Evolutionary conservation across 2,888 invertebrate genomes (phyloP).

Genomic region (Diogma glabrata): DNA sequence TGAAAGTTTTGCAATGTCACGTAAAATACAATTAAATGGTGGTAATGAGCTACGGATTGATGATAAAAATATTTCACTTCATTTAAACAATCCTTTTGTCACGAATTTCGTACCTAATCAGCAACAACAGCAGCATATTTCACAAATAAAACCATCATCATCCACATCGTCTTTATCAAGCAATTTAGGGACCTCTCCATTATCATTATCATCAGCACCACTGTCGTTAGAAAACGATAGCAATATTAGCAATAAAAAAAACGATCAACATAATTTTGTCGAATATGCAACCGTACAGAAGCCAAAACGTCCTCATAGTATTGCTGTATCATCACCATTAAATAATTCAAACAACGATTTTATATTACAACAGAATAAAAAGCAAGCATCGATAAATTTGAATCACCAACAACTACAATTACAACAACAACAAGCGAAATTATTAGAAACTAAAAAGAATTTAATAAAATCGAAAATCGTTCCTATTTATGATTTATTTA

Average conservation of each 20-base stretch:
- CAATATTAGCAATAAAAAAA: too few species aligned
- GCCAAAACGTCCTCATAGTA: conserved; percentile 48
- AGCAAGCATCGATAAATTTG: neutral
- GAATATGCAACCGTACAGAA: too few species aligned
- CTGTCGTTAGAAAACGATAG: too few species aligned
- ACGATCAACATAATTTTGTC: neutral
- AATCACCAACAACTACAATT: too few species aligned
- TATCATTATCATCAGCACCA: too few species aligned
- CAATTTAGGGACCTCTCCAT: neutral
- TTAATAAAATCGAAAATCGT: neutral
- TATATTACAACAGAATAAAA: conserved; percentile 14
- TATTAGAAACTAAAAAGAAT: neutral
- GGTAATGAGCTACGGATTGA: conserved; percentile 22
- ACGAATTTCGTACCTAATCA: conserved; percentile 16
- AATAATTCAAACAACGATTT: conserved; percentile 17
- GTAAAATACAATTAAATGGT: conserved; percentile 22
- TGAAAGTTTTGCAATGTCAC: conserved; percentile 19
- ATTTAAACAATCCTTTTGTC: conserved; percentile 22
- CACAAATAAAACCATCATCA: neutral
- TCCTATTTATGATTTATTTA: conserved; percentile 29
- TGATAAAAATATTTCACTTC: conserved; percentile 22
- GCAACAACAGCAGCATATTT: conserved; percentile 5
- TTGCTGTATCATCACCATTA: conserved; percentile 38
- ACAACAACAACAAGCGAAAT: neutral
- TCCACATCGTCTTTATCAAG: neutral